These are phyloP conservation scores for Laupala kohalensis DNA, from an alignment of 1,140 invertebrate species.

Conservation along the genomic window DNA sequence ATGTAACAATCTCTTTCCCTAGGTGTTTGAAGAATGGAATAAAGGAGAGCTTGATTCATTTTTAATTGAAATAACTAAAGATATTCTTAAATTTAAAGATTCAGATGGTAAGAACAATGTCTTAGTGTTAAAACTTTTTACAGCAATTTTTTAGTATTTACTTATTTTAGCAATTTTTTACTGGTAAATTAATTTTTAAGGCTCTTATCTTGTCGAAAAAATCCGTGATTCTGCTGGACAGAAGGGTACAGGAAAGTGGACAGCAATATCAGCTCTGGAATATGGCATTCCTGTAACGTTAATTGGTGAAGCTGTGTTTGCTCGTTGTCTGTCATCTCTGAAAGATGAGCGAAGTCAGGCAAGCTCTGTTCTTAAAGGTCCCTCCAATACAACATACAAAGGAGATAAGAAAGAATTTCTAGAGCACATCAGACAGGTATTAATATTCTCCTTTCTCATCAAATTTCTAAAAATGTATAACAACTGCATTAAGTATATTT, in stretches of 20 bases:
- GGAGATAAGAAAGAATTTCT: constrained; percentile 73
- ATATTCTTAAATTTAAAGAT: constrained; percentile 92
- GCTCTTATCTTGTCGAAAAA: constrained; percentile 67
- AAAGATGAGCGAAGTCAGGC: constrained; percentile 65
- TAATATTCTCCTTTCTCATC: neutral
- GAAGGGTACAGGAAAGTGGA: constrained; percentile 99
- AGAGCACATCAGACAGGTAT: constrained; percentile 50
- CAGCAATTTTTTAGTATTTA: neutral
- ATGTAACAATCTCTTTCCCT: constrained; percentile 10
- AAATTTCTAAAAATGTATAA: neutral
- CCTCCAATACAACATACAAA: constrained; percentile 35
- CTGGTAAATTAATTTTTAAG: constrained; percentile 21
- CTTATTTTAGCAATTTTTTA: neutral
- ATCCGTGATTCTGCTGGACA: constrained; percentile 94
- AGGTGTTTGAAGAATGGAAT: constrained; percentile 91
- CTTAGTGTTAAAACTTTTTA: too few relatives aligned
- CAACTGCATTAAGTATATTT: neutral
- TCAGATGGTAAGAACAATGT: constrained; percentile 51
- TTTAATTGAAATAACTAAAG: constrained; percentile 93
- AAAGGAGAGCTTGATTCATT: constrained; percentile 93
- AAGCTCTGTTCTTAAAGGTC: constrained; percentile 61
- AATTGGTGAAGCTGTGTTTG: constrained; percentile 96
- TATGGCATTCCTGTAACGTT: constrained; percentile 95
- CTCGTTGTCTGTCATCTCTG: constrained; percentile 83
- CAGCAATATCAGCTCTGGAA: constrained; percentile 88